Conservation (phyloP, 2,888 invertebrate genomes). For the Euplexia lucipara region DNA sequence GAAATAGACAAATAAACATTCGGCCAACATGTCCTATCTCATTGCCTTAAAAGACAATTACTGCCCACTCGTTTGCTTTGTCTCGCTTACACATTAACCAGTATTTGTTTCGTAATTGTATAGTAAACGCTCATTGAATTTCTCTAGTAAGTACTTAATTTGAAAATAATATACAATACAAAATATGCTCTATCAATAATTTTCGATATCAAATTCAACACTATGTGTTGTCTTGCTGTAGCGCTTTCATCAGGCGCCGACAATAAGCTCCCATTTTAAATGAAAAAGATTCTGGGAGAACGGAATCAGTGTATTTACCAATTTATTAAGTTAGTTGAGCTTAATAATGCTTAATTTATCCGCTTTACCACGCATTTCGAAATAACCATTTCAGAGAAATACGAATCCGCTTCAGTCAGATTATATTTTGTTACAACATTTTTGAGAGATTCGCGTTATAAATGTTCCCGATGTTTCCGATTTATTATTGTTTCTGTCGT, state of each 20-base stretch:
- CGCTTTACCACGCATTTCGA: background rate
- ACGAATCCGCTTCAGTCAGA: background rate
- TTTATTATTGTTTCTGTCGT: background rate
- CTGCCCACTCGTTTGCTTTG: too few species aligned
- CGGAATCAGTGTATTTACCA: background rate
- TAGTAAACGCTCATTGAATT: too few species aligned
- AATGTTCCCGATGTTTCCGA: background rate
- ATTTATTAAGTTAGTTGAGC: too few species aligned
- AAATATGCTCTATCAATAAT: background rate
- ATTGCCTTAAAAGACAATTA: too few species aligned
- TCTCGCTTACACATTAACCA: too few species aligned
- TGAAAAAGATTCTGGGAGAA: background rate
- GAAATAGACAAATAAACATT: too few species aligned
- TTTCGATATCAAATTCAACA: background rate
- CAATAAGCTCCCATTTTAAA: background rate
- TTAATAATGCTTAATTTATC: background rate
- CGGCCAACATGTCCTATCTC: too few species aligned
- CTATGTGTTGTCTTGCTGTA: slow-evolving; percentile 25
- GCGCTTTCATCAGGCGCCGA: slow-evolving; percentile 23
- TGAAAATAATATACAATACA: too few species aligned
- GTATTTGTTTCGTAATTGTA: too few species aligned
- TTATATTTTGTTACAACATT: background rate
- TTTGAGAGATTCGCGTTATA: background rate
- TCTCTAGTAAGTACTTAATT: too few species aligned
- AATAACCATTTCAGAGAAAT: background rate